A percentile compares a stretch with the other conserved stretches of the same genome.
Conservation (phyloP, 2,888 invertebrate species). For the Scelioninae gen. 1 region DNA sequence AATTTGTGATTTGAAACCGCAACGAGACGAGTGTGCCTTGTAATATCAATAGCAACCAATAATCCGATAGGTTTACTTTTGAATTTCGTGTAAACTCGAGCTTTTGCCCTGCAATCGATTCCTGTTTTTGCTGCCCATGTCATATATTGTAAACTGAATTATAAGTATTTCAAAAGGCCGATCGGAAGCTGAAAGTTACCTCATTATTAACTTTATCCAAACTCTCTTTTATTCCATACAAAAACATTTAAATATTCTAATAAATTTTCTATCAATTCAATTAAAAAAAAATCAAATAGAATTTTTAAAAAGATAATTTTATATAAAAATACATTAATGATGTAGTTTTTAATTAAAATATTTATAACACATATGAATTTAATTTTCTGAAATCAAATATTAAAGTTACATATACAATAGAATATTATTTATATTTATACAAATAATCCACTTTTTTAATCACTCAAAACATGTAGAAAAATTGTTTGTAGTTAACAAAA, state of each 20-base stretch:
- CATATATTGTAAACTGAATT: constrained; percentile 6
- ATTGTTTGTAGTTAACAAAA: background rate
- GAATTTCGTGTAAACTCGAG: constrained; percentile 22
- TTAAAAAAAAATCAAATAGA: background rate
- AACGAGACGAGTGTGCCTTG: constrained; percentile 16
- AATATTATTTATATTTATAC: background rate
- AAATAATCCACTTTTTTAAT: background rate
- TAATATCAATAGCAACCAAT: constrained; percentile 34
- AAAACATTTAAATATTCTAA: background rate
- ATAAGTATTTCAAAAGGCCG: constrained; percentile 19
- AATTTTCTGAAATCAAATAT: background rate
- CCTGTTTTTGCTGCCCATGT: background rate
- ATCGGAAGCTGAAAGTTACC: constrained; percentile 16
- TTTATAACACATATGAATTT: no score
- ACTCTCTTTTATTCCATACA: constrained; percentile 2
- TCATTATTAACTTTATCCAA: constrained; percentile 3
- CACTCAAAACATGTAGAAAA: background rate
- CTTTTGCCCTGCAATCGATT: constrained; percentile 23
- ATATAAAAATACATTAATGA: no score
- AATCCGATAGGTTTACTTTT: constrained; percentile 22
- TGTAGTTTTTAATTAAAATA: no score
- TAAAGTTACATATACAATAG: background rate
- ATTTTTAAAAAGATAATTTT: background rate
- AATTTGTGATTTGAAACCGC: background rate
- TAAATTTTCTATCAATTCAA: background rate